Base-by-base conservation (phyloP, 2,797 vertebrate species). In the Lithobates sylvaticus region DNA sequence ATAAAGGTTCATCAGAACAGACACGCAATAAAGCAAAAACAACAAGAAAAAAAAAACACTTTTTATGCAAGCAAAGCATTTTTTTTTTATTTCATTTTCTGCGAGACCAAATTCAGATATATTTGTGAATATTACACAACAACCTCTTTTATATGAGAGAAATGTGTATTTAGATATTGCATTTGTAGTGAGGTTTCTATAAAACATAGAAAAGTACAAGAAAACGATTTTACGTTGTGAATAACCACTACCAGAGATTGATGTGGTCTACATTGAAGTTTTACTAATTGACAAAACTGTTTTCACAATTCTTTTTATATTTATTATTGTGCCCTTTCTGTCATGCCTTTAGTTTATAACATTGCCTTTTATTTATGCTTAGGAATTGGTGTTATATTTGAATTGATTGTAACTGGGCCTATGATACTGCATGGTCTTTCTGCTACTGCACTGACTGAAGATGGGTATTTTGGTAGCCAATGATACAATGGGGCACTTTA, bases 401-500 rank as follows among this genome's bases (percentile, higher is more conserved):
- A 8, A 50, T 18, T 32, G 16, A 44, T 54, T 50, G 44, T 50
- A 26, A 83, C 44, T 76, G 72, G 72, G 72, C n/a, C 39, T 68
- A 74, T 44, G 64, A 65, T 34, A 47, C 27, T 76, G 71, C 47
- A 47, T 26, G 70, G 81, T 91, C 89, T 89, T 92, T 90, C 80
- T 84, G 86, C 72, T 85, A 88, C 90, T 91, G 88, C 91, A 88
- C 88, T 89, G 84, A 89, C 89, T 88, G 69, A 89, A 89, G 88
- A 90, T 91, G 81, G 87, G 79, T 84, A 88, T 88, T 79, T 72
- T 76, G 88, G 77, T 88, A 89, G 86, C 86, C 78, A 86, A 88
- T 67, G 84, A 87, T 76, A 84, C 84, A 68, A 90, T 85, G 88
- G 91, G 86, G 88, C 91, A 93, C 90, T 92, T 92, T 90, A 88